Evolutionary conservation across 2,113 vertebrate genomes (phyloP), one percentile per base, ranked within the genome.

Genomic region (Labeo rohita): DNA sequence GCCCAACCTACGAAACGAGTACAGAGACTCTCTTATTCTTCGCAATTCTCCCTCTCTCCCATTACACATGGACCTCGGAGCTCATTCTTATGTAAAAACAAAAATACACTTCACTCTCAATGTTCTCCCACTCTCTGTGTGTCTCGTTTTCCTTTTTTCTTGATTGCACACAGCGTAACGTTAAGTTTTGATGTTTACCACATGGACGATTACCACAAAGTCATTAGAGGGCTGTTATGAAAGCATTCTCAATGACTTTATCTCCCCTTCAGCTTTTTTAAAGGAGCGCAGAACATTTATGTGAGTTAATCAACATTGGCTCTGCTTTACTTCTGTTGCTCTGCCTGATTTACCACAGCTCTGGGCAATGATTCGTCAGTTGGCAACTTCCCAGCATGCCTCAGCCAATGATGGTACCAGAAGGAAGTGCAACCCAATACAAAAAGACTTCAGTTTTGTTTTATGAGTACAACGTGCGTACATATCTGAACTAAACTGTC

Each of bases 121-220:
- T 84, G 16, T 84, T 80, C 39, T 66, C 45, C 52, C 21, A 52
- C 56, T 70, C 13, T 82, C 34, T 39, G 11, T 36, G 2, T 80
- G 56, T 80, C 36, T 74, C 8, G 10, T 36, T 74, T 56, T 49
- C 21, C 43, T 45, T 83, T 85, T 76, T 28, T 28, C 59, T 85
- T 89, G 90, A 94, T 92, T 92, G 87, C 90, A 83, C n/a, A 76
- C 88, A 76, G 84, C 88, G 88, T 90, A 90, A 61, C 78, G 86
- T 90, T 90, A 85, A 66, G 79, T 89, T 90, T 91, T 91, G 91
- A 93, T 90, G 88, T 88, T 59, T 87, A 83, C 76, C 87, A 84
- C 74, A 86, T 52, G 86, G 84, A 74, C 83, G 34, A 80, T 91
- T 89, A 87, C 52, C 82, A 87, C 70, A 84, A 76, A 66, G 54